Conservation (phyloP, 2,113 vertebrate genomes). For the Mustela nigripes region DNA sequence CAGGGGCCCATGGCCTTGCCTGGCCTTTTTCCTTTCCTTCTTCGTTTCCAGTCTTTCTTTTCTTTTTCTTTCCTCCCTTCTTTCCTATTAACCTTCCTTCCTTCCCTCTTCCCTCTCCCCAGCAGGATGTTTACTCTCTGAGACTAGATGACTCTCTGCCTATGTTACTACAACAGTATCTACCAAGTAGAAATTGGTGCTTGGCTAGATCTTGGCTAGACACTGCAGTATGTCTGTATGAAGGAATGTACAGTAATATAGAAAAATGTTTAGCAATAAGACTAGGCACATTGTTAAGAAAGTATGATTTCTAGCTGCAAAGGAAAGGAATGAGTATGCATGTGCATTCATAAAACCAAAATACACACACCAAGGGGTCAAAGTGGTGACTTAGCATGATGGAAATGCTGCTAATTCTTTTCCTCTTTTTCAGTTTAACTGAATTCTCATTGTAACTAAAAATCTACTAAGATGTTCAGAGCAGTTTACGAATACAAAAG, state of each 20-base stretch:
- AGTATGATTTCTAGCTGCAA: not conserved
- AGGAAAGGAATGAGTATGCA: not conserved
- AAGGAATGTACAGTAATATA: not conserved
- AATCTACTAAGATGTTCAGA: not conserved
- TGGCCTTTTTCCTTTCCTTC: no score
- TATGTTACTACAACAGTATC: not conserved
- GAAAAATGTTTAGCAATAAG: not conserved
- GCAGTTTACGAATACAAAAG: not conserved
- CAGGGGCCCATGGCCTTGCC: no score
- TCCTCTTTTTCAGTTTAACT: not conserved
- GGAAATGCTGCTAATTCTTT: not conserved
- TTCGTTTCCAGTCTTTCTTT: not conserved
- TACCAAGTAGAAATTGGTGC: not conserved
- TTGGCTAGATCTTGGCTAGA: not conserved
- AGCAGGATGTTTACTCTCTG: not conserved
- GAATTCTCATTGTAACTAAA: conserved; percentile 6
- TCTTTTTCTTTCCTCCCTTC: not conserved
- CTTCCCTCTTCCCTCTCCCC: not conserved
- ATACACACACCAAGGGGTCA: not conserved
- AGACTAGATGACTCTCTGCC: not conserved
- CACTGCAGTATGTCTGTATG: not conserved
- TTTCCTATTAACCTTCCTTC: not conserved
- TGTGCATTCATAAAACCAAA: not conserved
- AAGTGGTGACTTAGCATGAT: not conserved
- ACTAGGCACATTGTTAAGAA: not conserved